Base-by-base conservation (phyloP, 2,113 vertebrate species). In the Numida meleagris region DNA sequence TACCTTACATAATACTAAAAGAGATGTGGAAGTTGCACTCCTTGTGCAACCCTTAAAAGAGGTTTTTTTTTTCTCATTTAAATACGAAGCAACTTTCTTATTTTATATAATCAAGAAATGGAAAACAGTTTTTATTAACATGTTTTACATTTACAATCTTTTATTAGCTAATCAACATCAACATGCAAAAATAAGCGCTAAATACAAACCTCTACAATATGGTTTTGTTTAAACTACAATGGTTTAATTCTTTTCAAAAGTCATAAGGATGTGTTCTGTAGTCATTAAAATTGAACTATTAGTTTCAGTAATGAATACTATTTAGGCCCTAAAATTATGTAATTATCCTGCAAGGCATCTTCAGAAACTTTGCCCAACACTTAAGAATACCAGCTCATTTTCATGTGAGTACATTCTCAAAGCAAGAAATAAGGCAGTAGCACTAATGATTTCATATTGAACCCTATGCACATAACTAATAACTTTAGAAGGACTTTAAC, bases 171-270 rank as follows among this genome's bases (percentile, higher is more conserved):
- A 98, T 97, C 97, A 98, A 99, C 98, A 98, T 97, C 98, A 98
- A 98, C 98, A 99, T 98, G 99, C 98, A 99, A 98, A 98, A 98
- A 98, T 97, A 98, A 98, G 98, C 97, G 97, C 98, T 98, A 98
- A 97, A 97, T 98, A 98, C 98, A 98, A 98, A 97, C 98, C 97
- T 98, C 98, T 98, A 98, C 98, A 94, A 94, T 96, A 97, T 76
- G 94, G 93, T 94, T 96, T 73, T 91, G 94, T 95, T 97, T 95
- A 78, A 97, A 97, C 97, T 98, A 97, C 97, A 90, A 97, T 90
- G 96, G 95, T 94, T 94, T 91, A 94, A 50, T 93, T 85, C 65
- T 82, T 78, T 78, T 79, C 96, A 95, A 96, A 95, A 97, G 91
- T 96, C 86, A 9, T 77, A 95, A 96, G 91, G 96, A 93, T 96